A percentile compares a stretch with the other conserved stretches of the same genome.
phyloP scores from a whole-genome alignment of 2,888 invertebrate species.

The Oxycera nigricornis region DNA sequence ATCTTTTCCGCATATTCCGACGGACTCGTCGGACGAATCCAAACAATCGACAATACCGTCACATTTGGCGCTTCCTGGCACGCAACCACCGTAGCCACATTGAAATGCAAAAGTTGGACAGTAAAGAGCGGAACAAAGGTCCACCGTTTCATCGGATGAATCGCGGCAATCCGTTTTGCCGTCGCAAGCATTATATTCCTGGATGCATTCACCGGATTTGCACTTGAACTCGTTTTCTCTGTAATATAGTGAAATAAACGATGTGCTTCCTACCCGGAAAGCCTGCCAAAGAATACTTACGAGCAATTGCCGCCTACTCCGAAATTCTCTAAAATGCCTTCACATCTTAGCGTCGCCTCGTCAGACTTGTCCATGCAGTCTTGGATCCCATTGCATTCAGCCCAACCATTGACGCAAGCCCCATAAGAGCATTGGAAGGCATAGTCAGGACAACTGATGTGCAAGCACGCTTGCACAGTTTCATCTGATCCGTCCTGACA shows the following conservation, averaged over 20 bases:
- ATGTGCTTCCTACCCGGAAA: background rate
- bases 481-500: slow-evolving; percentile 45
- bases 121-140: slow-evolving; percentile 39
- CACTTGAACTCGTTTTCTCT: slow-evolving; percentile 47
- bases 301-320: slow-evolving; percentile 42
- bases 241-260: background rate
- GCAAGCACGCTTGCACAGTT: slow-evolving; percentile 52
- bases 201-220: slow-evolving; percentile 49
- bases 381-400: slow-evolving; percentile 60
- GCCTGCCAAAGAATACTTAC: slow-evolving; percentile 45
- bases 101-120: slow-evolving; percentile 66
- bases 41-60: slow-evolving; percentile 45
- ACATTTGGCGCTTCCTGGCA: slow-evolving; percentile 66
- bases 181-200: slow-evolving; percentile 55
- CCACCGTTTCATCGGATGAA: slow-evolving; percentile 51
- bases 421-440: slow-evolving; percentile 66
- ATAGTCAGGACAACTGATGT: slow-evolving; percentile 62
- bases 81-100: slow-evolving; percentile 70
- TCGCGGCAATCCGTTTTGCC: slow-evolving; percentile 55
- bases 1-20: slow-evolving; percentile 27
- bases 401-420: slow-evolving; percentile 65
- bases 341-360: slow-evolving; percentile 20
- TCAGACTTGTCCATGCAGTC: slow-evolving; percentile 45
- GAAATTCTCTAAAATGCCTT: background rate
- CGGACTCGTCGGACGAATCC: slow-evolving; percentile 46